Evolutionary conservation across 92 coral and sea anemone genomes (phyloP).

Genomic region (Palythoa grandiflora): DNA sequence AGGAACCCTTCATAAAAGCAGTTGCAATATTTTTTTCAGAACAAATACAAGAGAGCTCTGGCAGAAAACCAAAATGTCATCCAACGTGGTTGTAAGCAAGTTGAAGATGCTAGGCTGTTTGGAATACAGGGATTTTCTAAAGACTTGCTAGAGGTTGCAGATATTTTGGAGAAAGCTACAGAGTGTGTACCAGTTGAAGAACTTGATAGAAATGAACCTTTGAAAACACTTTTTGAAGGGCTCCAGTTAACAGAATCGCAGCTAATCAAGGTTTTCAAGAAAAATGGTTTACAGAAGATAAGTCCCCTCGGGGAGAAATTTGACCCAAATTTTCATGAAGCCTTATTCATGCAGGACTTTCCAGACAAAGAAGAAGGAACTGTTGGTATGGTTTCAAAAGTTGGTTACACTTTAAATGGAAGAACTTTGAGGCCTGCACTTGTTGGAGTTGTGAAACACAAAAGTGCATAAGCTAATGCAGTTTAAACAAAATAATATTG

Average conservation of each 20-base stretch:
- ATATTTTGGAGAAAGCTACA: slow-evolving; percentile 94
- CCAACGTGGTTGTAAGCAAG: slow-evolving; percentile 86
- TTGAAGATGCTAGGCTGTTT: slow-evolving; percentile 92
- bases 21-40: slow-evolving; percentile 59
- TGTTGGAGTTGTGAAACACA: slow-evolving; percentile 94
- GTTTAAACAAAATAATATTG: no score
- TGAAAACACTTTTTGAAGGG: slow-evolving; percentile 95
- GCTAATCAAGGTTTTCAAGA: slow-evolving; percentile 87
- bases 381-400: slow-evolving; percentile 90
- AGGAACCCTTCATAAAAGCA: neutral
- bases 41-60: slow-evolving; percentile 92
- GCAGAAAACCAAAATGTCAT: slow-evolving; percentile 97
- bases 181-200: slow-evolving; percentile 90
- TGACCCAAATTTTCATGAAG: slow-evolving; percentile 96
- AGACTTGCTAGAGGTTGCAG: slow-evolving; percentile 97
- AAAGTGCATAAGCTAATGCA: slow-evolving; percentile 35
- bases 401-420: slow-evolving; percentile 94
- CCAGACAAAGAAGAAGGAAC: slow-evolving; percentile 96
- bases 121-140: slow-evolving; percentile 97
- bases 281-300: slow-evolving; percentile 93
- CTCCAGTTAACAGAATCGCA: slow-evolving; percentile 92
- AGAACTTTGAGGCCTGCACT: slow-evolving; percentile 96
- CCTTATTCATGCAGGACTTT: slow-evolving; percentile 86
- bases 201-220: slow-evolving; percentile 66
- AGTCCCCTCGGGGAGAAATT: slow-evolving; percentile 92